phyloP scores from a whole-genome alignment of 1,140 invertebrate species.

The Lordiphosa stackelbergi region DNA sequence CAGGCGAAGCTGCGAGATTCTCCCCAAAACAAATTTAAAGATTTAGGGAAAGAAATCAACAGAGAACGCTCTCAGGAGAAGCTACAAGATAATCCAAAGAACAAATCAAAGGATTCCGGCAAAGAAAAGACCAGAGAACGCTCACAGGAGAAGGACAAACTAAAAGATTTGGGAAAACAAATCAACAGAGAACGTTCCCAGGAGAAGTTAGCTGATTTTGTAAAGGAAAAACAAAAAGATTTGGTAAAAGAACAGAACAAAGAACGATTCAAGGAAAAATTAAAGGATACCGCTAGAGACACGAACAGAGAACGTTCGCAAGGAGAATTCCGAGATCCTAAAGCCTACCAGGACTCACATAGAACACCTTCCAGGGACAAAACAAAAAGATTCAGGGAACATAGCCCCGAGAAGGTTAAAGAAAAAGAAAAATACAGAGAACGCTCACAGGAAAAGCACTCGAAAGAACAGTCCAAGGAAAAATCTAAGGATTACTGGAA shows the following conservation, averaged over 20 bases:
- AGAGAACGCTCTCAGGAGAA: slow-evolving; percentile 4
- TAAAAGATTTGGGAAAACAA: no score
- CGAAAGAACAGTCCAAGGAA: slow-evolving; percentile 6
- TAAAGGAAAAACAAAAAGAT: no score
- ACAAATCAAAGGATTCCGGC: neutral
- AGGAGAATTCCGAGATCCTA: no score
- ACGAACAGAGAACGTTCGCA: no score
- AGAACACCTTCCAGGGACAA: no score
- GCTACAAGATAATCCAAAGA: neutral
- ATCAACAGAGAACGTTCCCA: neutral
- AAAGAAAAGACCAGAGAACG: slow-evolving; percentile 2
- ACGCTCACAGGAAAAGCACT: neutral
- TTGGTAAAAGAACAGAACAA: no score
- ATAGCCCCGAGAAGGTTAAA: neutral
- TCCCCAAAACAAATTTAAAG: neutral
- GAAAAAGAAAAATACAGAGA: neutral
- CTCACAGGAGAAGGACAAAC: neutral
- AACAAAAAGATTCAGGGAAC: neutral
- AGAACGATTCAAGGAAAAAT: no score
- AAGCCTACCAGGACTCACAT: no score
- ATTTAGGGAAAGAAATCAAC: neutral
- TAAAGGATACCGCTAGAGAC: no score
- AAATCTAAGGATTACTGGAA: neutral
- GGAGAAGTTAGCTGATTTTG: no score
- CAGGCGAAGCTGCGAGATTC: neutral